phyloP scores from a whole-genome alignment of 2,113 vertebrate species.

The Myxocyprinus asiaticus region DNA sequence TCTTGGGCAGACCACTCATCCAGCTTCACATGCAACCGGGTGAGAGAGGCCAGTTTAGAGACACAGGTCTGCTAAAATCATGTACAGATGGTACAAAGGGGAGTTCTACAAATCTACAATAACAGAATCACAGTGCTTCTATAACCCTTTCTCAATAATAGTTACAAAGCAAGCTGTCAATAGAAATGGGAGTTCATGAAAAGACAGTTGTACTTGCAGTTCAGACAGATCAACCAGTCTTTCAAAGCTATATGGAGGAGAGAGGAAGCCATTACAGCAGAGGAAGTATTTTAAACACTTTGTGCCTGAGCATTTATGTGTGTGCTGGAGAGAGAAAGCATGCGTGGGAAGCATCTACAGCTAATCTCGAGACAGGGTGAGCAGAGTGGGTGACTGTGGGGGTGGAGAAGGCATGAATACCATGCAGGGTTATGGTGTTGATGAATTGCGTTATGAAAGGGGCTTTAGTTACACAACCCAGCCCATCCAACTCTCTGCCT shows the following conservation, averaged over 20 bases:
- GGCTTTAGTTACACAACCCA: conserved; percentile 53
- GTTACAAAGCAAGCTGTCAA: conserved; percentile 11
- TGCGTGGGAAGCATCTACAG: conserved; percentile 54
- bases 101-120: conserved; percentile 29
- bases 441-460: conserved; percentile 56
- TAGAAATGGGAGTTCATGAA: conserved; percentile 6
- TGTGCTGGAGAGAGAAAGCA: conserved; percentile 42
- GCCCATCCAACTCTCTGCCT: conserved; percentile 35
- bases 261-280: conserved; percentile 53
- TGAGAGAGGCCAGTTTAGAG: conserved; percentile 13
- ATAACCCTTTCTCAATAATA: not conserved
- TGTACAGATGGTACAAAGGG: conserved; percentile 46
- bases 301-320: conserved; percentile 32
- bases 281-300: conserved; percentile 49
- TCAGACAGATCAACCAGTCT: conserved; percentile 31
- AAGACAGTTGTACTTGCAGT: not conserved
- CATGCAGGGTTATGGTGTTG: conserved; percentile 52
- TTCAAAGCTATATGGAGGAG: conserved; percentile 39
- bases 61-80: conserved; percentile 28
- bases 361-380: conserved; percentile 50
- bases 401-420: conserved; percentile 55
- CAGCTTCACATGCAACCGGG: conserved; percentile 25
- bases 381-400: conserved; percentile 58
- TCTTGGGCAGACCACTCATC: conserved; percentile 3
- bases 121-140: conserved; percentile 16